Conservation (phyloP, 1,140 invertebrate species). For the Lutraria rhynchaena region DNA sequence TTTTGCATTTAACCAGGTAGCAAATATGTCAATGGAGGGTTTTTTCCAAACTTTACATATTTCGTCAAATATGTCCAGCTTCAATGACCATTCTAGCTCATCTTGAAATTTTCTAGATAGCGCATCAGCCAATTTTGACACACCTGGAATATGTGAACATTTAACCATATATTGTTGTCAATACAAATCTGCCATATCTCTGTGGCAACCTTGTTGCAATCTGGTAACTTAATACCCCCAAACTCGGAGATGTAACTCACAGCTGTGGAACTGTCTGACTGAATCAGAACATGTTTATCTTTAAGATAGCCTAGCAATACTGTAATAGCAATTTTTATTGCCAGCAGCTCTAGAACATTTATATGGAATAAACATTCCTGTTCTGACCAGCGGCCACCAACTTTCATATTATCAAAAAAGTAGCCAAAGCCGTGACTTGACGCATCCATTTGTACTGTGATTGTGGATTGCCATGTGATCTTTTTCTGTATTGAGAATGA, state of each 20-base stretch:
- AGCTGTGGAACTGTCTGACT: background rate
- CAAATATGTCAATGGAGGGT: constrained; percentile 32
- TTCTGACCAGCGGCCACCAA: constrained; percentile 10
- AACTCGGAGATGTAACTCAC: constrained; percentile 9
- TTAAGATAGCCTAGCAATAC: background rate
- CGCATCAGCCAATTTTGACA: background rate
- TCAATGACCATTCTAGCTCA: constrained; percentile 12
- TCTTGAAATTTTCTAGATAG: background rate
- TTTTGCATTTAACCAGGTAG: background rate
- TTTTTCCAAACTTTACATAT: background rate
- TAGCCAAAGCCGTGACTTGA: background rate
- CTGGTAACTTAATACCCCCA: constrained; percentile 16
- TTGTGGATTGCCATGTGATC: background rate
- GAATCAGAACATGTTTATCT: background rate
- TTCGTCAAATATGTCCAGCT: background rate
- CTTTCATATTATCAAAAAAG: background rate
- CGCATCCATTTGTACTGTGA: constrained; percentile 9
- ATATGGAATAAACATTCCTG: constrained; percentile 1
- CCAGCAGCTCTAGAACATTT: background rate
- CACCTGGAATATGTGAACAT: constrained; percentile 1
- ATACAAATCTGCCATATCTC: constrained; percentile 5
- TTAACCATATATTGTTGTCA: constrained; percentile 6
- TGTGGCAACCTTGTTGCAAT: background rate
- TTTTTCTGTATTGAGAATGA: background rate
- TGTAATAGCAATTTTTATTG: background rate